A percentile compares a stretch with the other conserved stretches of the same genome.
Conservation (phyloP, 2,797 vertebrate genomes). For the Myotis vivesi region DNA sequence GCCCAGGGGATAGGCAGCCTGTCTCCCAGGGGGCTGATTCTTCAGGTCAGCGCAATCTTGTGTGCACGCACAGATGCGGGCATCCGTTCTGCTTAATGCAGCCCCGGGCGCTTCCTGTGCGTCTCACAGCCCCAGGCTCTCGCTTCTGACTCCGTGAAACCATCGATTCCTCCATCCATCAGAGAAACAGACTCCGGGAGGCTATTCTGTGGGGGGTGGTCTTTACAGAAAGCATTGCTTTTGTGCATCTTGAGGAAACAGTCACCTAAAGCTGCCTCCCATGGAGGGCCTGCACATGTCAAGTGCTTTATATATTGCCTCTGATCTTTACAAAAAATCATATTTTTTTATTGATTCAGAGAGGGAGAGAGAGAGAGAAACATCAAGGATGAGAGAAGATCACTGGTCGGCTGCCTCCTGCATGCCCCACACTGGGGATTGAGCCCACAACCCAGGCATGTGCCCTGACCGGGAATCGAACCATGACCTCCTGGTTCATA, state of each 20-base stretch:
- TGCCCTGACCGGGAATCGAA: no score
- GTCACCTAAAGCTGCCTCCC: neutral
- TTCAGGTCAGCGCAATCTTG: neutral
- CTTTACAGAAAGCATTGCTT: neutral
- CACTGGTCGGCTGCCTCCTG: no score
- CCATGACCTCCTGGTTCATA: no score
- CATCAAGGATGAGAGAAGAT: no score
- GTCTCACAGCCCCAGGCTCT: neutral
- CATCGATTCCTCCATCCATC: neutral
- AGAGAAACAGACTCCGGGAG: neutral
- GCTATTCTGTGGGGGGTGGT: neutral
- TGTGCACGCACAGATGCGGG: neutral
- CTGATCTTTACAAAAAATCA: neutral
- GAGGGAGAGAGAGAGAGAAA: no score
- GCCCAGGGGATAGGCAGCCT: neutral
- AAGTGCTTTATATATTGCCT: neutral
- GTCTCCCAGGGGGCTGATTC: neutral
- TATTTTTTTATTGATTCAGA: no score
- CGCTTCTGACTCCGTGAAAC: neutral
- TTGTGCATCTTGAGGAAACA: neutral
- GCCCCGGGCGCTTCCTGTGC: neutral
- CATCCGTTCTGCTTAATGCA: neutral
- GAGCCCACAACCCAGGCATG: no score
- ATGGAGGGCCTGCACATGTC: neutral
- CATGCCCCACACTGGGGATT: no score